A percentile compares a stretch with the other conserved stretches of the same genome.
Evolutionary conservation across 2,797 vertebrate species (phyloP).

Genomic region (Argyrosomus regius): DNA sequence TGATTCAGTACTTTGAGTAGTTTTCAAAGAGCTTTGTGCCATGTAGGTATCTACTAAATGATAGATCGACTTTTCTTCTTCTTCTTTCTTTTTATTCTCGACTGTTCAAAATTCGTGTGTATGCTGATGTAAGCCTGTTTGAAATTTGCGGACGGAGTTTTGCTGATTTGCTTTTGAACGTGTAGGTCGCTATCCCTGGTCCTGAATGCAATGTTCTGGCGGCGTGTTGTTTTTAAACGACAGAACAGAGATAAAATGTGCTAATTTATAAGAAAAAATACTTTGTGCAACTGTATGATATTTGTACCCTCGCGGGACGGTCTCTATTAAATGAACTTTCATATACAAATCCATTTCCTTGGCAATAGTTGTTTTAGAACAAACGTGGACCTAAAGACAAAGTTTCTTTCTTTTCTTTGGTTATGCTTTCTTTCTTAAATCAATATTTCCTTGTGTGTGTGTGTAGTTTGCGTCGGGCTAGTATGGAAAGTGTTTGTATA

Average conservation of each 20-base stretch:
- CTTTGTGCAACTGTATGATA: no score
- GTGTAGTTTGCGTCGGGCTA: no score
- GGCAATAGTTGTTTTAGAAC: neutral
- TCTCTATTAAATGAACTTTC: no score
- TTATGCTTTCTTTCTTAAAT: neutral
- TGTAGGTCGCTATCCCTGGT: neutral
- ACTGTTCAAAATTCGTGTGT: no score
- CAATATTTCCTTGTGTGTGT: no score
- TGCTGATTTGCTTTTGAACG: neutral
- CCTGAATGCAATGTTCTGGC: neutral
- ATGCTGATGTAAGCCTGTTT: no score
- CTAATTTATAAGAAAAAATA: neutral
- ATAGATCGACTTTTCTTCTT: neutral
- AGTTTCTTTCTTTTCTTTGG: neutral
- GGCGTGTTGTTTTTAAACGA: fast-evolving
- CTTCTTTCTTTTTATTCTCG: no score
- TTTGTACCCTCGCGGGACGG: no score
- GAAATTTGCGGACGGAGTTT: no score
- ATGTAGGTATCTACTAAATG: neutral
- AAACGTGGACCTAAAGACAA: neutral
- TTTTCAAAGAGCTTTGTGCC: neutral
- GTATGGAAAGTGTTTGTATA: no score
- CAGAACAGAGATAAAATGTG: no score
- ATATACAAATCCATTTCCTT: neutral
- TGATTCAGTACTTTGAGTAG: neutral